Conservation (phyloP, 2,888 invertebrate species). For the Stenchaetothrips biformis region DNA sequence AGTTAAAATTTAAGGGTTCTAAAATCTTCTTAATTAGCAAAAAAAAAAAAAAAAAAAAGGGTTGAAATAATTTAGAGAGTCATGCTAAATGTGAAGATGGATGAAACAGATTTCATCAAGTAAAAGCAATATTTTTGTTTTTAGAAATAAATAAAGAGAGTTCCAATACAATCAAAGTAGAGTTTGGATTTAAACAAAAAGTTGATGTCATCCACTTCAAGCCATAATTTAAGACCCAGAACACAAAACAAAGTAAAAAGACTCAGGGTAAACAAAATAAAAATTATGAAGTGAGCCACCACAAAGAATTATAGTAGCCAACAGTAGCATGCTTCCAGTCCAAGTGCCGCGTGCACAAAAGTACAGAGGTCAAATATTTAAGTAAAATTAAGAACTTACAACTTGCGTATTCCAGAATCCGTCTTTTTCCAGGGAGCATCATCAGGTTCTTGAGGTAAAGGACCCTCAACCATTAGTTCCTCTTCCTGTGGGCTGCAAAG, state of each 20-base stretch:
- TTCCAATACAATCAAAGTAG: background rate
- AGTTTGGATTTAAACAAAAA: background rate
- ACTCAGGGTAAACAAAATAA: background rate
- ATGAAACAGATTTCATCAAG: background rate
- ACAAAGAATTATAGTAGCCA: background rate
- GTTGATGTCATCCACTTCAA: constrained; percentile 23
- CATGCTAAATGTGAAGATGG: background rate
- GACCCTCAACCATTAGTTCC: constrained; percentile 92
- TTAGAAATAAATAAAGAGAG: background rate
- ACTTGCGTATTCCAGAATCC: constrained; percentile 84
- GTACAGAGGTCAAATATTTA: background rate
- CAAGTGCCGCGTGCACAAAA: background rate
- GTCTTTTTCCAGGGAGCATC: constrained; percentile 90
- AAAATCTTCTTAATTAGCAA: background rate
- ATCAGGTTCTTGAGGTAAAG: constrained; percentile 92
- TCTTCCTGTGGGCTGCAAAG: constrained; percentile 52
- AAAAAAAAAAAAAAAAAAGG: background rate
- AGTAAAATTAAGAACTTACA: constrained; percentile 57
- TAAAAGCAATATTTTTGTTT: background rate
- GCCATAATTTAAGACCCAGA: background rate
- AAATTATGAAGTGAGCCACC: background rate
- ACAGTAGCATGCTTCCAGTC: constrained; percentile 6
- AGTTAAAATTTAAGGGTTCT: background rate
- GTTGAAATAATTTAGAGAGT: background rate
- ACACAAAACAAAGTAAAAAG: background rate